Evolutionary conservation across 2,797 vertebrate species (phyloP), one percentile per base, ranked within the genome.

Genomic region (Thalassophryne amazonica): DNA sequence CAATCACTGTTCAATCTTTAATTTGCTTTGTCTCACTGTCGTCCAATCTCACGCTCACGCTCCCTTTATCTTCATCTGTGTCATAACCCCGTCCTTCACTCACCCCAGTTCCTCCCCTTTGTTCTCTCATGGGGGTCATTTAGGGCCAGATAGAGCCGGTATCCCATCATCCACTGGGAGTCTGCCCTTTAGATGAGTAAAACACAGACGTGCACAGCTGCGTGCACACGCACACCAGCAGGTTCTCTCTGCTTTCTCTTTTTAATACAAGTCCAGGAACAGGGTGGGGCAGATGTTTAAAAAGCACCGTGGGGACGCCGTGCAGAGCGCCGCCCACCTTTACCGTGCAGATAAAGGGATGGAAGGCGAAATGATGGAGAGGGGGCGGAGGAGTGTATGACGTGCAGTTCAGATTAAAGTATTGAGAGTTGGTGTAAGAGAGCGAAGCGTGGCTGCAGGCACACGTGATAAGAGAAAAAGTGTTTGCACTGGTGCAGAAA

Each of bases 121-220:
- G 1, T 31, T 21, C 50, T 63, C 59, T 72, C 66, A 55, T 78
- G 73, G 62, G 78, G 56, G 76, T 78, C 65, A 39, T 84, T 73
- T 70, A 36, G 68, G 49, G 55, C 7, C 13, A 65, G 60, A 69
- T 79, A 48, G 53, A 67, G 54, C 58, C 70, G 73, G 45, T 58
- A 54, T 77, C 52, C 45, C 35, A 2, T 50, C 24, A 47, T 62
- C 74, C 25, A 2, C 39, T 4, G 70, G 69, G 70, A 81, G 52
- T 65, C 62, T 62, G 49, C 12, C 52, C 63, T 41, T 63, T 62
- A 78, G 84, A 72, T 68, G 13, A 56, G 50, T 75, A 83, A 79
- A 18, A 11, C 7, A 6, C 4, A 30, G 32, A 37, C 16, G n/a
- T 35, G 4, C 20, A 13, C 11, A n/a, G n/a, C n/a, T n/a, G n/a